Base-by-base conservation (phyloP, 2,113 vertebrate species). In the Pluvianellus socialis region DNA sequence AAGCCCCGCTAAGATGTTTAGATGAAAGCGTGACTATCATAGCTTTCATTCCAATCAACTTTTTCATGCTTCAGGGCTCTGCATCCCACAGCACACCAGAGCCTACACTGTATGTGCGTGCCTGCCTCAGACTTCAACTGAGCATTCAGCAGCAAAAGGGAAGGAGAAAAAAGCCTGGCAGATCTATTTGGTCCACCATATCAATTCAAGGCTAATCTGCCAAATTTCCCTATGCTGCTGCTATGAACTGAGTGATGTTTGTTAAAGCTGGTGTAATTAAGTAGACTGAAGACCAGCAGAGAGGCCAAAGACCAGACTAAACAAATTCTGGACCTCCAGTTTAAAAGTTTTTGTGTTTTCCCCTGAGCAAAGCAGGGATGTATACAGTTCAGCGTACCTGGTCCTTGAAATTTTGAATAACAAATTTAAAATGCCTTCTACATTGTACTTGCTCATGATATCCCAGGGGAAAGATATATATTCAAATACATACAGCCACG, bases 1-100 rank as follows among this genome's bases (percentile, higher is more conserved):
- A 52, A 96, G 21, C 44, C 56, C 67, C 0, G 0, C 79, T 26
- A 91, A 47, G 68, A n/a, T 84, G 55, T 83, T 95, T 32, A 88
- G 79, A 90, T 86, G 50, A 86, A 92, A 88, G 79, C 0, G 0
- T 77, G 85, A 90, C 79, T 84, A 89, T 86, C 71, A 35, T 68
- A 93, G 75, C 59, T 93, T 93, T 76, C 68, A 40, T 79, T 95
- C 38, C 75, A 94, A 93, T 86, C 75, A 92, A 7, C 20, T 28
- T 74, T 67, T 91, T 42, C 70, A 84, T 53, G 90, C 88, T 89
- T 79, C 90, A 74, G 33, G 45, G 86, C 38, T 72, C 88, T 75
- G 42, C 47, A 52, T 30, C 12, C 3, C 2, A 0, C 67, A 86
- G 82, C 67, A 80, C 55, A 23, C 45, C 35, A 12, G 50, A 58